A percentile compares a stretch with the other conserved stretches of the same genome.
These are phyloP conservation scores for Meandrina meandrites DNA, from an alignment of 92 coral and sea anemone genomes.

Conservation along the genomic window DNA sequence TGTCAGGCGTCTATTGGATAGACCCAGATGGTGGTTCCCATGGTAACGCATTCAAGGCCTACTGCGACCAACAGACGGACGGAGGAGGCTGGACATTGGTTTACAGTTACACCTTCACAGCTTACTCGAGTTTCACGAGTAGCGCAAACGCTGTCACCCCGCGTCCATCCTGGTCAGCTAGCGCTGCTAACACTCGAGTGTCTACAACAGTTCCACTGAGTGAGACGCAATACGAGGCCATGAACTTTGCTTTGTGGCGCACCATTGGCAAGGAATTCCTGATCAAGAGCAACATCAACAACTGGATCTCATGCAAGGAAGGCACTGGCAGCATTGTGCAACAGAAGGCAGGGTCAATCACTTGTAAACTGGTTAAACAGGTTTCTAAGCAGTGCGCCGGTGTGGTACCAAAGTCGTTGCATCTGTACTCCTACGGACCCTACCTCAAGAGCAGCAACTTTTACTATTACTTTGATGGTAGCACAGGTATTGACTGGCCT, in stretches of 20 bases:
- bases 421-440: too few relatives aligned
- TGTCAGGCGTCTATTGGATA: too few relatives aligned
- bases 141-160: constrained; percentile 34
- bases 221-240: constrained; percentile 48
- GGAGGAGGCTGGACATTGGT: constrained; percentile 37
- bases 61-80: too few relatives aligned
- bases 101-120: constrained; percentile 43
- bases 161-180: constrained; percentile 38
- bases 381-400: background rate
- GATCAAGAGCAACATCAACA: constrained; percentile 47
- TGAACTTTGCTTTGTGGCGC: constrained; percentile 44
- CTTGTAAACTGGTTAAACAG: background rate
- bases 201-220: constrained; percentile 45
- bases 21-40: too few relatives aligned
- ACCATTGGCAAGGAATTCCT: constrained; percentile 36
- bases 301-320: constrained; percentile 46
- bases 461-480: background rate
- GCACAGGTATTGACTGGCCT: background rate
- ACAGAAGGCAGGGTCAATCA: constrained; percentile 9
- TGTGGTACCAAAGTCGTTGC: too few relatives aligned
- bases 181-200: constrained; percentile 20
- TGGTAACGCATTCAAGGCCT: too few relatives aligned
- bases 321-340: constrained; percentile 27
- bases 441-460: too few relatives aligned
- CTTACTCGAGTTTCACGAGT: background rate